phyloP scores from a whole-genome alignment of 2,797 vertebrate genomes.

The Oophaga sylvatica region DNA sequence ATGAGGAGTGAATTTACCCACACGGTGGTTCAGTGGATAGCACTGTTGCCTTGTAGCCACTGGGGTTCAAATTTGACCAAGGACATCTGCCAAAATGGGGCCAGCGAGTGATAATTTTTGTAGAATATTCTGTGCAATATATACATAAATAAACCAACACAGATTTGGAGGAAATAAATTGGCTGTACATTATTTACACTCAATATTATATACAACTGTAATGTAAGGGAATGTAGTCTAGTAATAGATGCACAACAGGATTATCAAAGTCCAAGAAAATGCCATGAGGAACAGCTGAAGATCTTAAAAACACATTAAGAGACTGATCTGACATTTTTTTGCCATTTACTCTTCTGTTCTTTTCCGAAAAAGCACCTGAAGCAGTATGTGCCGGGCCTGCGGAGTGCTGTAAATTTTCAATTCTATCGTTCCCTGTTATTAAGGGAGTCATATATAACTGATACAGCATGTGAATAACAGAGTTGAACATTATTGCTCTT shows the following conservation, averaged over 20 bases:
- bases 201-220: not conserved
- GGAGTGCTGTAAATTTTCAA: constrained; percentile 21
- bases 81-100: too few relatives aligned
- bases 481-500: not conserved
- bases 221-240: too few relatives aligned
- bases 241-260: not conserved
- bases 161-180: too few relatives aligned
- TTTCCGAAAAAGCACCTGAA: constrained; percentile 9
- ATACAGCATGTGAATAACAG: constrained; percentile 29
- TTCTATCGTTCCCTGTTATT: constrained; percentile 21
- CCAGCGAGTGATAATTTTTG: too few relatives aligned
- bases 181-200: too few relatives aligned
- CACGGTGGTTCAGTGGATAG: too few relatives aligned
- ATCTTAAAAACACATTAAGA: constrained; percentile 36
- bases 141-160: too few relatives aligned
- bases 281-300: constrained; percentile 1
- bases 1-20: too few relatives aligned
- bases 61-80: too few relatives aligned
- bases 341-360: constrained; percentile 36
- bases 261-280: constrained; percentile 25
- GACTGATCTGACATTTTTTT: constrained; percentile 41
- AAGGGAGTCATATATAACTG: constrained; percentile 23
- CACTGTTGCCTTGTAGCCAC: too few relatives aligned
- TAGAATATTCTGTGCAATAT: too few relatives aligned
- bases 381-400: constrained; percentile 15